These are phyloP conservation scores for Calypte anna DNA, from an alignment of 2,113 vertebrate genomes.

Conservation along the genomic window DNA sequence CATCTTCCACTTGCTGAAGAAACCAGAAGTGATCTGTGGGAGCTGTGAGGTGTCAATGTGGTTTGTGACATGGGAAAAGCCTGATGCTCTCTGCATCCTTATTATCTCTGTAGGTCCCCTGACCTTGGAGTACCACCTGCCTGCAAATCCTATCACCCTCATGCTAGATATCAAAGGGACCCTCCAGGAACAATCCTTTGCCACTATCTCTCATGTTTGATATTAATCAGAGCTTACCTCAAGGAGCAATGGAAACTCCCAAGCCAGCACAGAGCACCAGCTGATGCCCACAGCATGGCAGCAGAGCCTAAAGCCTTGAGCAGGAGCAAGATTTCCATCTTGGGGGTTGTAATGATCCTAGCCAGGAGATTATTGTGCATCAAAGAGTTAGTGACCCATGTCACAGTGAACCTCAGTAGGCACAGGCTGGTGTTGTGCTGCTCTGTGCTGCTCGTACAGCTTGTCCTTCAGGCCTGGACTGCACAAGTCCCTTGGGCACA, in stretches of 20 bases:
- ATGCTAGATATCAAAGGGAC: not conserved
- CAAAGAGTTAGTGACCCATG: fast-evolving
- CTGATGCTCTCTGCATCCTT: not conserved
- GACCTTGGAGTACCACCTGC: not conserved
- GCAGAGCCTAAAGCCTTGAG: not conserved
- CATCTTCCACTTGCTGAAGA: not conserved
- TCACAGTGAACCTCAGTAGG: not conserved
- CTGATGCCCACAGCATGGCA: not conserved
- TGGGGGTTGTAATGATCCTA: not conserved
- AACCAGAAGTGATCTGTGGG: not conserved
- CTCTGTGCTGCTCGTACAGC: not conserved
- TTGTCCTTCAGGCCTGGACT: not conserved
- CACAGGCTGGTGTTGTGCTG: not conserved
- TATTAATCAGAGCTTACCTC: not conserved
- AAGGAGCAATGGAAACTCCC: not conserved
- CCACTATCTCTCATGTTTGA: not conserved
- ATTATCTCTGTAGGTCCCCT: not conserved
- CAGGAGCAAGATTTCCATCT: not conserved
- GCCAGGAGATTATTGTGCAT: not conserved
- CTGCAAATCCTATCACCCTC: not conserved
- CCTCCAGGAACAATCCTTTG: not conserved
- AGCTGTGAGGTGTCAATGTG: not conserved
- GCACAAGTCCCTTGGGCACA: not conserved
- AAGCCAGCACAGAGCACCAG: not conserved
- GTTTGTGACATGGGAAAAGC: not conserved